Percentiles rank a stretch among this genome's conserved stretches.
These are phyloP conservation scores for Cydia strobilella DNA, from an alignment of 1,140 invertebrate species.

Conservation along the genomic window DNA sequence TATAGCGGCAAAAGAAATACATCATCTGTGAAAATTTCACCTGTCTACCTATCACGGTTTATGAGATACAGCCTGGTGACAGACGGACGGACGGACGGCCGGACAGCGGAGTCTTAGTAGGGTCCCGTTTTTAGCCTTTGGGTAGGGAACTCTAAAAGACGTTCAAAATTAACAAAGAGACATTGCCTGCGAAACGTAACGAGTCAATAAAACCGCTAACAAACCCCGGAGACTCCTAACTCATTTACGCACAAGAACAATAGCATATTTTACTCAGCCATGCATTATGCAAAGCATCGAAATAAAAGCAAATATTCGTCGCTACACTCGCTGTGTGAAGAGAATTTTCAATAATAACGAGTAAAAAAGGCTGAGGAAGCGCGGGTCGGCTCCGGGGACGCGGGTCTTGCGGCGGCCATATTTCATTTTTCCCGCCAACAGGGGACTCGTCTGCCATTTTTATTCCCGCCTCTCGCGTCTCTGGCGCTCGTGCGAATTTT, in stretches of 20 bases:
- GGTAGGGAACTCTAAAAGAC: not conserved
- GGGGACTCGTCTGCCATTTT: slow-evolving; percentile 53
- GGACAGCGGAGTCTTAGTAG: no score
- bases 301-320: slow-evolving; percentile 33
- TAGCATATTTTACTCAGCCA: slow-evolving; percentile 19
- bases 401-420: slow-evolving; percentile 50
- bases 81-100: no score
- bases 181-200: not conserved
- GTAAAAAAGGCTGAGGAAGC: slow-evolving; percentile 26
- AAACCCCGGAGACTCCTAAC: slow-evolving; percentile 5
- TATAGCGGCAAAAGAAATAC: no score
- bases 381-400: slow-evolving; percentile 37
- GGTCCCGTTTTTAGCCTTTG: no score
- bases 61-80: no score
- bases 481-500: slow-evolving; percentile 38
- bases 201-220: slow-evolving; percentile 10
- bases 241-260: slow-evolving; percentile 26
- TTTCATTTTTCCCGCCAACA: slow-evolving; percentile 56
- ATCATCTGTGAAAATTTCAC: no score
- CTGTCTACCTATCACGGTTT: no score
- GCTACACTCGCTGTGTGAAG: slow-evolving; percentile 14
- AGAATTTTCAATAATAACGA: slow-evolving; percentile 32
- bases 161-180: not conserved
- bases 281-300: slow-evolving; percentile 31
- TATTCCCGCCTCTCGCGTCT: slow-evolving; percentile 49